Base-by-base conservation (phyloP, 2,888 invertebrate species). In the Acrobasis repandana region DNA sequence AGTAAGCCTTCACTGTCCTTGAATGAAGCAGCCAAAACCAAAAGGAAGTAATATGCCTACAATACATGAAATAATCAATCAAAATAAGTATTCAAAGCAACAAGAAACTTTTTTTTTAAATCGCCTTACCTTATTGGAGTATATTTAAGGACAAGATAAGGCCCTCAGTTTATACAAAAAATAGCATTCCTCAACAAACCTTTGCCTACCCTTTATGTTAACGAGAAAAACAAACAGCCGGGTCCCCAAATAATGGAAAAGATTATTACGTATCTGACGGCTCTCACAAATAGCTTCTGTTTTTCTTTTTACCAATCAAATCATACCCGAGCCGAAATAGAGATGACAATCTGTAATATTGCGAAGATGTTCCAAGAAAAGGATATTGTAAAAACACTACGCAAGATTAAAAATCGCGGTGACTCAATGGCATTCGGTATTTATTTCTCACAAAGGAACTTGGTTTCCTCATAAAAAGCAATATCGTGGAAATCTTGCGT, bases 401-500 rank as follows among this genome's bases (percentile, higher is more conserved):
- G 72, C 73, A 67, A 74, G 73, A 80, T 80, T 79, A 75, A 75
- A 77, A 75, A 67, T 58, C 63, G 61, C 46, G 63, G 63, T 65
- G 58, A 61, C 67, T 67, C 61, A 58, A 67, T 67, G 60, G 56
- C 49, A 60, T 68, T 60, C 59, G 61, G 67, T 73, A 70, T 77
- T 71, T 70, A 59, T 62, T 65, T 64, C 66, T 43, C 61, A 57
- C 66, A 60, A 67, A 66, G 64, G 64, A 66, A 71, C 57, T 63
- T 65, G 57, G 63, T 65, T 64, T 63, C 63, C 57, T 65, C 48
- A 52, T 60, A 58, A 46, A 61, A 61, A 61, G 56, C 56, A 52
- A 56, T 56, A 62, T 66, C 56, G 58, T 61, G 62, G 61, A 66
- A 66, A 63, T 61, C 60, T 56, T 64, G 62, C 57, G 60, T 61